Conservation (phyloP, 1,140 invertebrate species). For the Brachionus plicatilis region DNA sequence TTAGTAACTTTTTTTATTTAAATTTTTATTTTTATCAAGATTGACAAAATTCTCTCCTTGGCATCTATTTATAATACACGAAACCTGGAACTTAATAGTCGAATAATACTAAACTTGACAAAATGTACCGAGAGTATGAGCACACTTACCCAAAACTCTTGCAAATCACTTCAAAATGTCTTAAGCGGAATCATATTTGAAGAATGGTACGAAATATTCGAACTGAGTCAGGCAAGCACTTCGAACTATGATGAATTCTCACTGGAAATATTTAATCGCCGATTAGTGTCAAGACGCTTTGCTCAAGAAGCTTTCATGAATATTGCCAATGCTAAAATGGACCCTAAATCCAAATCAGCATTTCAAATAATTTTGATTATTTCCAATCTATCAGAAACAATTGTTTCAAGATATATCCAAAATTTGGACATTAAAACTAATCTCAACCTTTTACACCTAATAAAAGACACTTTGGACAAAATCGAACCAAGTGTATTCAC, state of each 20-base stretch:
- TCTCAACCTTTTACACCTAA: not conserved
- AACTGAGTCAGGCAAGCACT: not conserved
- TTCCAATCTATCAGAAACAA: not conserved
- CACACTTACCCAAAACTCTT: not conserved
- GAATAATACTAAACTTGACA: not conserved
- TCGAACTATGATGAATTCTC: not conserved
- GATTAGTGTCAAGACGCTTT: not conserved
- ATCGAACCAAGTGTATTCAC: not conserved
- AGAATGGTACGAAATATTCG: not conserved
- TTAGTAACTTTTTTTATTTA: not conserved
- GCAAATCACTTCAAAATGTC: not conserved
- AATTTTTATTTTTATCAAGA: not conserved
- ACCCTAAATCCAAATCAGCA: not conserved
- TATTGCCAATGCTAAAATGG: not conserved
- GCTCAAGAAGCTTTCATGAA: not conserved
- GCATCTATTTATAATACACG: not conserved
- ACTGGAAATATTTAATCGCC: not conserved
- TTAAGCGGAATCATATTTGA: not conserved
- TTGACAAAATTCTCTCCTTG: not conserved
- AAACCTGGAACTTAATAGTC: slow-evolving; percentile 8
- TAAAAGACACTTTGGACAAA: not conserved
- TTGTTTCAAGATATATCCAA: not conserved
- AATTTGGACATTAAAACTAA: not conserved
- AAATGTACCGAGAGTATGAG: not conserved
- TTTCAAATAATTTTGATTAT: not conserved